These are phyloP conservation scores for Thinocorus orbignyianus DNA, from an alignment of 2,113 vertebrate species.

Conservation along the genomic window DNA sequence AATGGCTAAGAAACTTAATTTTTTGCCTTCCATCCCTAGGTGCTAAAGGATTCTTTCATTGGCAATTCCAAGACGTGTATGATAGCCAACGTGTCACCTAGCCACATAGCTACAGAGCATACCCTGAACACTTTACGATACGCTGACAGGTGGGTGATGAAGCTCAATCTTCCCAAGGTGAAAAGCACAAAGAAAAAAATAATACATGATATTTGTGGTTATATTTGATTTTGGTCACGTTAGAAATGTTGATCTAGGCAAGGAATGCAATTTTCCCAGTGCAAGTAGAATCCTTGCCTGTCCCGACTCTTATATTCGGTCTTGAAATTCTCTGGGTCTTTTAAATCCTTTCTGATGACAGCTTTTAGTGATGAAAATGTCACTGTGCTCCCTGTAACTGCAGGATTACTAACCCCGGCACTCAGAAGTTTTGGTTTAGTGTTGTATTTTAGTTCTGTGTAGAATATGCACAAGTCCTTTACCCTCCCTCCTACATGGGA, in stretches of 20 bases:
- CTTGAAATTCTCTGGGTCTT: not conserved
- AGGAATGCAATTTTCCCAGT: not conserved
- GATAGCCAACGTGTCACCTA: constrained; percentile 92
- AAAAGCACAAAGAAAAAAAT: not conserved
- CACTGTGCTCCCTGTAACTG: not conserved
- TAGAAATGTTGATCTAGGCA: not conserved
- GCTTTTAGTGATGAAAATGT: not conserved
- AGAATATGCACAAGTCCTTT: not conserved
- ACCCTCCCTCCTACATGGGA: not conserved
- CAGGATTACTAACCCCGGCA: not conserved
- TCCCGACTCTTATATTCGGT: not conserved
- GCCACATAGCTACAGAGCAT: constrained; percentile 86
- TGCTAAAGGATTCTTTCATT: constrained; percentile 92
- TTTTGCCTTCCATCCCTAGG: constrained; percentile 66
- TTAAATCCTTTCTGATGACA: not conserved
- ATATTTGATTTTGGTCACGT: not conserved
- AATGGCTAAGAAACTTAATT: not conserved
- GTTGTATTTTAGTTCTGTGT: not conserved
- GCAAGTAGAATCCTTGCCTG: not conserved
- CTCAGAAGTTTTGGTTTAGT: not conserved
- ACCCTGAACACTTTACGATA: constrained; percentile 92
- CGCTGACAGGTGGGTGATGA: constrained; percentile 85
- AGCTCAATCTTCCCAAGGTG: not conserved
- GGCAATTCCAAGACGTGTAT: constrained; percentile 93
- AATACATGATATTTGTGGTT: not conserved